Evolutionary conservation across 2,888 invertebrate genomes (phyloP).

Genomic region (Gisinianus flammeolus): DNA sequence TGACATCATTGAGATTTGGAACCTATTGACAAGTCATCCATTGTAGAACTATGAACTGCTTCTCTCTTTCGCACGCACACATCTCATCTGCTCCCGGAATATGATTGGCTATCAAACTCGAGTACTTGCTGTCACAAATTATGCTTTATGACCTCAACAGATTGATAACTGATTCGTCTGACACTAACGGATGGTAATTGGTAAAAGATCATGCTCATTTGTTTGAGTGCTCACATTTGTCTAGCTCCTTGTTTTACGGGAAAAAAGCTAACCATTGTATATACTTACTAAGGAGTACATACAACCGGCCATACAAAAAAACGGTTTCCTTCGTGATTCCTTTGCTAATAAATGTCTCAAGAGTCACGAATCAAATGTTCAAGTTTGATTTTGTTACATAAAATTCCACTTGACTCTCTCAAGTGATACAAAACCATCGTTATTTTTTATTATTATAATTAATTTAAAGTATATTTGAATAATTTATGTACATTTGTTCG

Average conservation of each 20-base stretch:
- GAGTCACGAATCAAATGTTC: neutral
- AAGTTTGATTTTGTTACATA: too few species aligned
- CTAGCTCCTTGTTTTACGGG: neutral
- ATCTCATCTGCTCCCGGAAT: constrained; percentile 17
- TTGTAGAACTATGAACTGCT: neutral
- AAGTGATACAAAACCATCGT: too few species aligned
- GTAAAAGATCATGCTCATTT: neutral
- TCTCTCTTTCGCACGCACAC: constrained; percentile 15
- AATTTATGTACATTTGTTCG: too few species aligned
- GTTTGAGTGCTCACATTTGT: neutral
- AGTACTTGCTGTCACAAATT: neutral
- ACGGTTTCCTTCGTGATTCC: neutral
- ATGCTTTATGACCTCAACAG: constrained; percentile 23
- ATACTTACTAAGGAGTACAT: too few species aligned
- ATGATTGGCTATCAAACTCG: neutral
- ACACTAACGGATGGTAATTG: neutral
- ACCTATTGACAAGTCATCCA: constrained; percentile 17
- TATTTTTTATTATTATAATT: too few species aligned
- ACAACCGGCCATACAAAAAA: neutral
- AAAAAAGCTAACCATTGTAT: neutral
- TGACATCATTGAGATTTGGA: constrained; percentile 17
- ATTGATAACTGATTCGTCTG: neutral
- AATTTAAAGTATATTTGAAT: too few species aligned
- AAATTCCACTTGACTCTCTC: too few species aligned
- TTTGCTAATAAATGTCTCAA: neutral